Percentiles rank a stretch among this genome's conserved stretches.
Evolutionary conservation across 2,888 invertebrate genomes (phyloP).

Genomic region (Lasioglossum leucozonium): DNA sequence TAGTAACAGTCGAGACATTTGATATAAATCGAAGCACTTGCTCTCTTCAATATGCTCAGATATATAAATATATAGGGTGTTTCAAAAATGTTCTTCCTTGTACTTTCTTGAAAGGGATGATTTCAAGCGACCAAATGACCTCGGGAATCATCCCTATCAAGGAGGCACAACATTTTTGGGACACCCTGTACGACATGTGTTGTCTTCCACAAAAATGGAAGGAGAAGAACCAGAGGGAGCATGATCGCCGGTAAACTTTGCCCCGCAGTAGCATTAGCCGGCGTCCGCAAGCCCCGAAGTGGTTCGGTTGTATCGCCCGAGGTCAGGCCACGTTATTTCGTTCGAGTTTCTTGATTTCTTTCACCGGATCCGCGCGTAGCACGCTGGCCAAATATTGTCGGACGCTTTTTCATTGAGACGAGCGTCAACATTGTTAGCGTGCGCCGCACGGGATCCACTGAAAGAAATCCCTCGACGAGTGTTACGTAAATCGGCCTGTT

Average conservation of each 20-base stretch:
- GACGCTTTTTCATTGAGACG: slow-evolving; percentile 1
- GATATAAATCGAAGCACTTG: not conserved
- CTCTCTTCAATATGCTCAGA: not conserved
- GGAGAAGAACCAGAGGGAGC: slow-evolving; percentile 5
- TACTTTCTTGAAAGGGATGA: not conserved
- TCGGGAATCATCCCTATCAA: too few relatives aligned
- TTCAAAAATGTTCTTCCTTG: not conserved
- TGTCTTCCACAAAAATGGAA: not conserved
- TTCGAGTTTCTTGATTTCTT: slow-evolving; percentile 40
- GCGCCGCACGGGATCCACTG: not conserved
- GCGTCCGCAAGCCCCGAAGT: slow-evolving; percentile 47
- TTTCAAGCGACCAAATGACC: not conserved
- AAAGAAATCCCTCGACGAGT: slow-evolving; percentile 1
- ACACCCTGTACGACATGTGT: not conserved
- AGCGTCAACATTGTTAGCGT: slow-evolving; percentile 41
- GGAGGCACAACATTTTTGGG: too few relatives aligned
- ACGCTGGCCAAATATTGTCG: slow-evolving; percentile 48
- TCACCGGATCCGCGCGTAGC: slow-evolving; percentile 9
- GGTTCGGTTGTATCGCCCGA: slow-evolving; percentile 33
- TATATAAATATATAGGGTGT: not conserved
- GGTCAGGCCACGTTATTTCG: slow-evolving; percentile 53
- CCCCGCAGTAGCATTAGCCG: slow-evolving; percentile 64
- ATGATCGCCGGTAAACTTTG: slow-evolving; percentile 57
- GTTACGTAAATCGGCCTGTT: not conserved
- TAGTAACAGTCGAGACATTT: not conserved